A percentile compares a stretch with the other conserved stretches of the same genome.
These are phyloP conservation scores for Hypomesus transpacificus DNA, from an alignment of 2,113 vertebrate species.

Conservation along the genomic window DNA sequence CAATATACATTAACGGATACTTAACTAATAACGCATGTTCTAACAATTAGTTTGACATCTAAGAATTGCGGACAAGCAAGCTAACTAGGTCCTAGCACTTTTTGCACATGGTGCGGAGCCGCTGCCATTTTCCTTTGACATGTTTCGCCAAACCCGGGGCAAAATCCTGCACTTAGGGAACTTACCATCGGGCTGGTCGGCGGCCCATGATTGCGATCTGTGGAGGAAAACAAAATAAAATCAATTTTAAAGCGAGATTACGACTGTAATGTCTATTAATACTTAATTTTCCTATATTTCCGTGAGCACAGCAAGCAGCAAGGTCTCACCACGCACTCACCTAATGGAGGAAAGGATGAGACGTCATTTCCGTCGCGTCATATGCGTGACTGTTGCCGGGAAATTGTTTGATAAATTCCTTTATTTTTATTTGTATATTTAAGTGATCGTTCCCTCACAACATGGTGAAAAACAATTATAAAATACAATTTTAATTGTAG, in stretches of 20 bases:
- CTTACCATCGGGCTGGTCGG: slow-evolving; percentile 79
- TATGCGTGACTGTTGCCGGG: neutral
- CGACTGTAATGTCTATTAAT: accelerated
- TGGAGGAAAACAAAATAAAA: slow-evolving; percentile 25
- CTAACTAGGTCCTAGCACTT: neutral
- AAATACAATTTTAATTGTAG: too few species aligned
- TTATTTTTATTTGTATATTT: neutral
- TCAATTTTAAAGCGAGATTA: neutral
- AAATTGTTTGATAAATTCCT: neutral
- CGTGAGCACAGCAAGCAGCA: slow-evolving; percentile 21
- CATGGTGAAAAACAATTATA: too few species aligned
- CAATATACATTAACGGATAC: neutral
- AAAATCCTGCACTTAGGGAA: neutral
- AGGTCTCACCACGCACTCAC: slow-evolving; percentile 68
- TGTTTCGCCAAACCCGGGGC: neutral
- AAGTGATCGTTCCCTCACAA: neutral
- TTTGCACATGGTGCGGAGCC: slow-evolving; percentile 57
- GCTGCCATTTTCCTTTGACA: slow-evolving; percentile 66
- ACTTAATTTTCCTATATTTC: neutral
- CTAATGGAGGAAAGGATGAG: slow-evolving; percentile 79
- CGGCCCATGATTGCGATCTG: slow-evolving; percentile 77
- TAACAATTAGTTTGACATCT: neutral
- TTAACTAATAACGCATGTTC: neutral
- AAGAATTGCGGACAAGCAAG: neutral
- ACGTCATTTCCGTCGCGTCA: slow-evolving; percentile 61